Percentiles rank a stretch among this genome's conserved stretches.
Conservation (phyloP, 2,888 invertebrate species). For the Melolontha melolontha region DNA sequence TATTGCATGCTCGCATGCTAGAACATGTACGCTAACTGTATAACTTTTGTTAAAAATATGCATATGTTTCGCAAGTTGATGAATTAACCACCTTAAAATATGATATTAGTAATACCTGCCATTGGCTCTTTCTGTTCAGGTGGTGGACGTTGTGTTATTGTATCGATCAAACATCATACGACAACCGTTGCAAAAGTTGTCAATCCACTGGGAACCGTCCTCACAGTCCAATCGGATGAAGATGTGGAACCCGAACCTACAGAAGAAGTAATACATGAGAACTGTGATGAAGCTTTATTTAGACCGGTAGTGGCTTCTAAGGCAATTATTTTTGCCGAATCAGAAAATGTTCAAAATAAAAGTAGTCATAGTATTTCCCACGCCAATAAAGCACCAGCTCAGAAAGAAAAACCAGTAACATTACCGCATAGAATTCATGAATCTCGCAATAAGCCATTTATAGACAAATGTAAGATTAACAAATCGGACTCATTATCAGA, state of each 20-base stretch:
- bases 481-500: constrained; percentile 37
- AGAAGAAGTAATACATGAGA: constrained; percentile 67
- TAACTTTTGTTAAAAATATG: constrained; percentile 24
- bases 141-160: constrained; percentile 70
- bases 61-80: constrained; percentile 11
- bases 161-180: constrained; percentile 63
- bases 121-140: constrained; percentile 89
- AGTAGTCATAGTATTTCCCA: constrained; percentile 1
- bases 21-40: constrained; percentile 10
- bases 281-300: constrained; percentile 77
- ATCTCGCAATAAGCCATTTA: constrained; percentile 3
- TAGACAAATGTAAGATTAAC: constrained; percentile 22
- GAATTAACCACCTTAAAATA: constrained; percentile 7
- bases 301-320: constrained; percentile 74
- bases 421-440: constrained; percentile 5
- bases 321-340: constrained; percentile 58
- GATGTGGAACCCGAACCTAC: constrained; percentile 59
- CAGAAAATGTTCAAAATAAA: constrained; percentile 43
- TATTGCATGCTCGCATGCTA: constrained; percentile 49
- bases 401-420: not conserved
- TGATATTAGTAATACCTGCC: constrained; percentile 72
- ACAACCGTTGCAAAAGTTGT: constrained; percentile 76
- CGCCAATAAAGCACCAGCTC: constrained; percentile 16
- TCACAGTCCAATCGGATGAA: constrained; percentile 67
- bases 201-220: constrained; percentile 82